These are phyloP conservation scores for Tenthredo livida DNA, from an alignment of 2,888 invertebrate species.

Conservation along the genomic window DNA sequence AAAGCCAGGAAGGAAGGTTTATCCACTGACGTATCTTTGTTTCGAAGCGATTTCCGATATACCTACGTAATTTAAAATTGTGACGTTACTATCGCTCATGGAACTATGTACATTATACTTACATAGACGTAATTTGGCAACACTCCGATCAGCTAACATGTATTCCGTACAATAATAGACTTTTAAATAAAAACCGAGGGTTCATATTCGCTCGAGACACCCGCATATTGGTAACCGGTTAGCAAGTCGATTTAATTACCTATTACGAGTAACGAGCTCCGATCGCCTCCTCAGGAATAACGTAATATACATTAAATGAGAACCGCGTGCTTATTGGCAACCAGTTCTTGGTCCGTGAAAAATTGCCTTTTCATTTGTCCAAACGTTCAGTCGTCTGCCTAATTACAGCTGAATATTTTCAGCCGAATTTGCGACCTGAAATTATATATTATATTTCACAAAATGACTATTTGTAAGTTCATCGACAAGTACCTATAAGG, in stretches of 20 bases:
- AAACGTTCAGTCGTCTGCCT: background rate
- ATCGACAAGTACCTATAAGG: background rate
- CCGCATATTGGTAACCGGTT: background rate
- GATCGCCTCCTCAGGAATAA: background rate
- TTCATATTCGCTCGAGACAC: background rate
- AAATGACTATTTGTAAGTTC: background rate
- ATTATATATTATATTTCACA: background rate
- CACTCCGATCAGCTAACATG: background rate
- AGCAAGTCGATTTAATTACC: constrained; percentile 35
- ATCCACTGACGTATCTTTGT: background rate
- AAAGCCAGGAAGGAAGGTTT: background rate
- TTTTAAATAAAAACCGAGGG: background rate
- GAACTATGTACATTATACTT: background rate
- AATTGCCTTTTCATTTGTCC: background rate
- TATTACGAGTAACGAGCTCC: constrained; percentile 26
- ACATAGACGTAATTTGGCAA: background rate
- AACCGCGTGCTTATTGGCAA: background rate
- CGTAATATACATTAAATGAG: background rate
- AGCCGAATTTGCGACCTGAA: background rate
- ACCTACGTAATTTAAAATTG: background rate
- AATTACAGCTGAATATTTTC: background rate
- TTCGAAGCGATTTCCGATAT: background rate
- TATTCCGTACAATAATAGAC: background rate
- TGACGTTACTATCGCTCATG: background rate
- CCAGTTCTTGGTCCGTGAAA: background rate